Evolutionary conservation across 2,797 vertebrate genomes (phyloP), one percentile per base, ranked within the genome.

Genomic region (Delichon dasypus): DNA sequence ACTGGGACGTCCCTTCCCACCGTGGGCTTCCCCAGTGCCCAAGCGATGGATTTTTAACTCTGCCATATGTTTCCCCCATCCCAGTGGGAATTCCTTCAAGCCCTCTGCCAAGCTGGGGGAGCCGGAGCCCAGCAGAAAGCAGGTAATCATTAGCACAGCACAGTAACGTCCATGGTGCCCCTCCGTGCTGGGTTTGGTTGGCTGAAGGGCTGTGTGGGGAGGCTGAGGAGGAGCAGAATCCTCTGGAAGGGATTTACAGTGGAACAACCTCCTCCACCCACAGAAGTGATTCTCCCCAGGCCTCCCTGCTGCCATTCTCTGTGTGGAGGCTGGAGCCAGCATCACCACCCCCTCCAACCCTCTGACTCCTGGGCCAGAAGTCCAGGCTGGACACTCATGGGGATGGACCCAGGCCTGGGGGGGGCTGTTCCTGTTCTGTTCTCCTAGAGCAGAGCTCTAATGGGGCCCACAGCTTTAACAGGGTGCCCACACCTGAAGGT

Each of bases 11-110:
- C 26, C 15, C 9, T 32, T 14, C 30, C 29, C 34, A 0, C 64
- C 30, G 13, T 8, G 10, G 30, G 48, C 23, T 29, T 78, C 44
- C 30, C 26, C 22, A 8, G 5, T 67, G 29, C 68, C 30, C 67
- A 11, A 7, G 17, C 0, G 7, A n/a, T 53, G 65, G 45, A 9
- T 44, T 71, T 93, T 58, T 68, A 64, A 91, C 47, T 36, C 61
- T 10, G 29, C 25, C 66, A 0, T 60, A 0, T 14, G 8, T 81
- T 94, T 83, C 6, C 7, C 16, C 23, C 14, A 20, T 77, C 25
- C 62, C 48, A 96, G 96, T 11, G 90, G 47, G 84, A 95, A 90
- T 53, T 86, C 70, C 83, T 66, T 86, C 30, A 66, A 91, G 71
- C 44, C 76, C 27, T 48, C 71, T 1, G 8, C 50, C 0, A 17